Conservation (phyloP, 2,888 invertebrate genomes). For the Corbicula japonica region DNA sequence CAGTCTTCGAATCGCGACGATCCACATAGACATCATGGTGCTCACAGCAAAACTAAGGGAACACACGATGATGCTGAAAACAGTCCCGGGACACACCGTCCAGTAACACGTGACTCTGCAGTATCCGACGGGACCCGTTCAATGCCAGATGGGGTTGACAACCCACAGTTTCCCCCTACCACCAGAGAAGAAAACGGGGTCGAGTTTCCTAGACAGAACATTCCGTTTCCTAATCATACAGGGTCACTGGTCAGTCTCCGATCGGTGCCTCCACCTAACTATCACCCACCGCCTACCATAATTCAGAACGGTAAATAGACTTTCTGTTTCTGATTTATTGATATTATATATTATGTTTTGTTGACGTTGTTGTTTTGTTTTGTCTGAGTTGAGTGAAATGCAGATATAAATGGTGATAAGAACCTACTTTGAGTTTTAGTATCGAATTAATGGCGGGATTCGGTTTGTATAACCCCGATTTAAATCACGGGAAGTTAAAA, state of each 20-base stretch:
- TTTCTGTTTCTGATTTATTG: too few species aligned
- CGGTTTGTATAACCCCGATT: too few species aligned
- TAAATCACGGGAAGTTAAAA: too few species aligned
- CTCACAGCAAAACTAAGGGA: not conserved
- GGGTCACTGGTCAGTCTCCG: too few species aligned
- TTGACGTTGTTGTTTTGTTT: too few species aligned
- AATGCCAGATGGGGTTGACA: not conserved
- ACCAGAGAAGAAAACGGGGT: not conserved
- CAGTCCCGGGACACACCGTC: not conserved
- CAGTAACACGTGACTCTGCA: not conserved
- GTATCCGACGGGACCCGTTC: not conserved
- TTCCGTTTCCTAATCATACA: not conserved
- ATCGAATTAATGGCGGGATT: too few species aligned
- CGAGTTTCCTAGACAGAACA: not conserved
- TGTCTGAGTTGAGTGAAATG: too few species aligned
- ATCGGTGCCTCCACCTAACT: slow-evolving; percentile 10
- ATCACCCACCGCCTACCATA: slow-evolving; percentile 28
- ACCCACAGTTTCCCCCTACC: not conserved
- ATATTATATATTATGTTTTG: too few species aligned
- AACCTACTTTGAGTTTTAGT: too few species aligned
- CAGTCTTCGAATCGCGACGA: not conserved
- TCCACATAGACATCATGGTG: not conserved
- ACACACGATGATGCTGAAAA: not conserved
- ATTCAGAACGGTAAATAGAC: slow-evolving; percentile 25
- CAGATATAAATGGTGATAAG: too few species aligned